Evolutionary conservation across 2,797 vertebrate species (phyloP).

Genomic region (Sphenopsis melanotis): DNA sequence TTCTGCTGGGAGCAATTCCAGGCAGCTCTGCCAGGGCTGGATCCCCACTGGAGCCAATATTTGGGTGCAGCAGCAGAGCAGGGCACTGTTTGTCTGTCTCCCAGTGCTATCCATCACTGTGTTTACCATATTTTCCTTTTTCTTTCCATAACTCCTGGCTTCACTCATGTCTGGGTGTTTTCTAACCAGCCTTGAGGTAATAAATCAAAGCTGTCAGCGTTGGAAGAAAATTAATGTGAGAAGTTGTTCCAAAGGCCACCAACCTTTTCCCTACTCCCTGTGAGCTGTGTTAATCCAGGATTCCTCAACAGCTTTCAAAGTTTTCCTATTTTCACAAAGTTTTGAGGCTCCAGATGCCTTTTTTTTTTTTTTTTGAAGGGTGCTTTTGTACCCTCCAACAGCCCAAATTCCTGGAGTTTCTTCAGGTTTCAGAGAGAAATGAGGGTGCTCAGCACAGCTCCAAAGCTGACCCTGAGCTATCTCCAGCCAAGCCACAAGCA

Average conservation of each 20-base stretch:
- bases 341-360: not conserved
- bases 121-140: constrained; percentile 46
- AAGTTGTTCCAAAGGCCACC: constrained; percentile 69
- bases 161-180: constrained; percentile 65
- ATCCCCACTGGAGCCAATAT: not conserved
- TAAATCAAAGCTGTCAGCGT: constrained; percentile 70
- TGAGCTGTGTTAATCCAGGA: constrained; percentile 42
- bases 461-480: not conserved
- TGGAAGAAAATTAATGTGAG: constrained; percentile 70
- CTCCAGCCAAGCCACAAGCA: not conserved
- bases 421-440: not conserved
- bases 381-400: not conserved
- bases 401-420: not conserved
- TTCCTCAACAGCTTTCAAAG: constrained; percentile 26
- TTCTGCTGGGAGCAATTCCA: not conserved
- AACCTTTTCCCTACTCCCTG: constrained; percentile 22
- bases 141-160: constrained; percentile 60
- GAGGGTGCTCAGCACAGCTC: not conserved
- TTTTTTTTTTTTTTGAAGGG: not conserved
- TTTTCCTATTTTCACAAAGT: constrained; percentile 20
- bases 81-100: not conserved
- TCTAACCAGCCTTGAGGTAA: constrained; percentile 55
- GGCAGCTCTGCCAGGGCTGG: not conserved
- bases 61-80: not conserved
- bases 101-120: constrained; percentile 44